These are phyloP conservation scores for Bufo gargarizans DNA, from an alignment of 2,113 vertebrate genomes.

Conservation along the genomic window DNA sequence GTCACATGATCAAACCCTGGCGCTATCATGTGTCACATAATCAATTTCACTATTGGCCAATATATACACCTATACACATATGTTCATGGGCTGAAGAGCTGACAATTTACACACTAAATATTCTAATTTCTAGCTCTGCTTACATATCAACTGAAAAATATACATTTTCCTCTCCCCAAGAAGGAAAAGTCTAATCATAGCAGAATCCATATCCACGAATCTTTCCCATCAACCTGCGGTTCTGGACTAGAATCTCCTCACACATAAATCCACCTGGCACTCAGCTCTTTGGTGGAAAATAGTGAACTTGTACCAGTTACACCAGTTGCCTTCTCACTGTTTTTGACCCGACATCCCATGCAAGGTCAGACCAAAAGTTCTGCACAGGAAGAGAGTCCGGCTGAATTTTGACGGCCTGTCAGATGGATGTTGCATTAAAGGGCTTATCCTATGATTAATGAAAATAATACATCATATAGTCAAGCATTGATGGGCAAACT, in stretches of 20 bases:
- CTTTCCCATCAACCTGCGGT: background rate
- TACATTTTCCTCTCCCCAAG: background rate
- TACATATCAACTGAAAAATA: background rate
- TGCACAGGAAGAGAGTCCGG: background rate
- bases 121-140: background rate
- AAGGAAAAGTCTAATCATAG: background rate
- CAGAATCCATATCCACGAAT: background rate
- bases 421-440: background rate
- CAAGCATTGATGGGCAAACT: too few relatives aligned
- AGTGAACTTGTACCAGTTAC: background rate
- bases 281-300: background rate
- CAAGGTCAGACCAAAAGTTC: background rate
- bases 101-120: background rate
- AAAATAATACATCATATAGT: too few relatives aligned
- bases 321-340: constrained; percentile 1
- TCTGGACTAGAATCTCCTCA: background rate
- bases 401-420: background rate
- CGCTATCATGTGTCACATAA: too few relatives aligned
- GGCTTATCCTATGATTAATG: too few relatives aligned
- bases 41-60: too few relatives aligned
- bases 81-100: background rate
- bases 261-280: background rate
- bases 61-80: background rate
- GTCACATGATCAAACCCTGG: background rate
- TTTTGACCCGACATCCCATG: constrained; percentile 1